Evolutionary conservation across 2,797 vertebrate species (phyloP).

Genomic region (Ammospiza maritima): DNA sequence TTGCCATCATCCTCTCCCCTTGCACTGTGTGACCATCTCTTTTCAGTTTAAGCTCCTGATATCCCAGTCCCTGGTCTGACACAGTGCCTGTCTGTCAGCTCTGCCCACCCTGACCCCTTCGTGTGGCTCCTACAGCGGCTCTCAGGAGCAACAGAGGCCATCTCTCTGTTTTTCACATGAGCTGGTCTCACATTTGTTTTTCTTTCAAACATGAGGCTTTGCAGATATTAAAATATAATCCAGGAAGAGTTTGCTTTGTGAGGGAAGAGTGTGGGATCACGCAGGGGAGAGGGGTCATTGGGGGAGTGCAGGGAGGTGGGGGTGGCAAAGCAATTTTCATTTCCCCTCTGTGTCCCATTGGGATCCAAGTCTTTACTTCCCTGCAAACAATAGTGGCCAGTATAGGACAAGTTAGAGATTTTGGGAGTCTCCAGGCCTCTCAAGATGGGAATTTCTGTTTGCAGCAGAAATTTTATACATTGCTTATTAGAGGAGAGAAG

Average conservation of each 20-base stretch:
- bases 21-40: accelerated
- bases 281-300: conserved; percentile 41
- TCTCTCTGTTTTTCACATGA: conserved; percentile 46
- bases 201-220: conserved; percentile 74
- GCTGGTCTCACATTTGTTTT: conserved; percentile 73
- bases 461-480: background rate
- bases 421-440: background rate
- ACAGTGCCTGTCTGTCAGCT: background rate
- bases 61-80: background rate
- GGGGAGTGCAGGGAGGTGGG: conserved; percentile 16
- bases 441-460: background rate
- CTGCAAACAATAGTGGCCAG: conserved; percentile 32
- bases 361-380: conserved; percentile 36
- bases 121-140: background rate
- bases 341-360: conserved; percentile 41
- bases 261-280: conserved; percentile 62
- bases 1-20: background rate
- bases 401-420: background rate
- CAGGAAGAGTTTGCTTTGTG: conserved; percentile 73
- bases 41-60: background rate
- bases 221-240: conserved; percentile 81
- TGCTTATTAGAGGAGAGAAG: background rate
- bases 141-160: background rate
- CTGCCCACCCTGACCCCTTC: background rate
- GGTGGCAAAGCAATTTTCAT: conserved; percentile 51